phyloP scores from a whole-genome alignment of 2,888 invertebrate genomes.

The Melolontha melolontha region DNA sequence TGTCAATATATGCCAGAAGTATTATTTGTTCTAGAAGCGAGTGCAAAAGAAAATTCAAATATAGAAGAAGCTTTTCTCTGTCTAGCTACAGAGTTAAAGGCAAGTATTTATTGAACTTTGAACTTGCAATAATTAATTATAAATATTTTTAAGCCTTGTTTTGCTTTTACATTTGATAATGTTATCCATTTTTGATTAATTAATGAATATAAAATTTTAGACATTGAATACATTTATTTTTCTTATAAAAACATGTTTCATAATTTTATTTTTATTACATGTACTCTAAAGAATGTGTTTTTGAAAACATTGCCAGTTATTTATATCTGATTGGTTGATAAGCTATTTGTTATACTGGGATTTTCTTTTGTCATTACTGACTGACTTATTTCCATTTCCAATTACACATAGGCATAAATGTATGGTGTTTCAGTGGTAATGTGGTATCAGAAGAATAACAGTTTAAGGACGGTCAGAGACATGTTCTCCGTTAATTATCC shows the following conservation, averaged over 20 bases:
- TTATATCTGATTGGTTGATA: no score
- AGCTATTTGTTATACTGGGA: no score
- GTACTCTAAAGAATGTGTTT: no score
- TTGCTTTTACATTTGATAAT: not conserved
- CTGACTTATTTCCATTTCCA: not conserved
- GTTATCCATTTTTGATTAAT: not conserved
- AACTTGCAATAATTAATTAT: not conserved
- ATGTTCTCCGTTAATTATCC: no score
- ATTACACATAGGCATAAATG: no score
- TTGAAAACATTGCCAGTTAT: no score
- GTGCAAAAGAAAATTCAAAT: conserved; percentile 92
- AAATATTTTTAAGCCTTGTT: not conserved
- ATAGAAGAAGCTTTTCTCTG: conserved; percentile 90
- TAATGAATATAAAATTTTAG: not conserved
- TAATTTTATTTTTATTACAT: not conserved
- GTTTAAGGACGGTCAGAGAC: no score
- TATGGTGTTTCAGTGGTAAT: no score
- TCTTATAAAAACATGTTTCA: not conserved
- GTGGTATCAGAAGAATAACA: no score
- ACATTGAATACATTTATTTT: not conserved
- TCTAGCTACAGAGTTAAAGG: conserved; percentile 89
- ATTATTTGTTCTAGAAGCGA: conserved; percentile 88
- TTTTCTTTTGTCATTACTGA: not conserved
- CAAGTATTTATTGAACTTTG: conserved; percentile 55
- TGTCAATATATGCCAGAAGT: conserved; percentile 89